Evolutionary conservation across 2,888 invertebrate genomes (phyloP), one percentile per base, ranked within the genome.

Genomic region (Drosophila acutilabella): DNA sequence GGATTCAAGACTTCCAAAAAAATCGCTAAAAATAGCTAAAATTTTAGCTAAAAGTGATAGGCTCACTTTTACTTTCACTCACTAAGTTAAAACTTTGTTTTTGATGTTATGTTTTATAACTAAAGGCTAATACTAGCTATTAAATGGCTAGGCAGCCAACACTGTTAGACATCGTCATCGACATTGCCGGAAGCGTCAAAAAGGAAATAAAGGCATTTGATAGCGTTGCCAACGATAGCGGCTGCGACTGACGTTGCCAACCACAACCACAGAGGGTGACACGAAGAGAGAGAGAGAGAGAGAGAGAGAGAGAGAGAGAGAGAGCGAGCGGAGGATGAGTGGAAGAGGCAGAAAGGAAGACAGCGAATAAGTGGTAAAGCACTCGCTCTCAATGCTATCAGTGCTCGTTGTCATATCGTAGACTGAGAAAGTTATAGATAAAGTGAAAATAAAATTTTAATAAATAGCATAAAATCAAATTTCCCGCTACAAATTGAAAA

Each of bases 371-470:
- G 5, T 11, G 13, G 44, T 2, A 13, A 8, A 2, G 6, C 36
- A 44, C 33, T 47, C 16, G 42, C 48, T 73, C 54, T 59, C 72
- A 72, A 44, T 50, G 64, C 42, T 58, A 52, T 52, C 47, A 36
- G 23, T 38, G 33, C 36, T n/a, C 51, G 38, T 60, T 45, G 40
- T 53, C 51, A 66, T 14, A 42, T 53, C 51, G 61, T 14, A 42
- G 23, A 16, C 33, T n/a, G 38, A 10, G 59, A 65, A 71, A 71
- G 85, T 81, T 67, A 88, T 58, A 70, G 64, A 81, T 73, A 89
- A 88, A 79, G 76, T 88, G 80, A 76, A 85, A 76, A 83, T 89
- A 78, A 26, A 81, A 88, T 88, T 74, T 77, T 71, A 89, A 88
- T 74, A 82, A 71, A 85, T 73, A 52, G 77, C 67, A 51, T 30